Percentiles rank a stretch among this genome's conserved stretches.
phyloP scores from a whole-genome alignment of 2,113 vertebrate genomes.

The Orcinus orca region DNA sequence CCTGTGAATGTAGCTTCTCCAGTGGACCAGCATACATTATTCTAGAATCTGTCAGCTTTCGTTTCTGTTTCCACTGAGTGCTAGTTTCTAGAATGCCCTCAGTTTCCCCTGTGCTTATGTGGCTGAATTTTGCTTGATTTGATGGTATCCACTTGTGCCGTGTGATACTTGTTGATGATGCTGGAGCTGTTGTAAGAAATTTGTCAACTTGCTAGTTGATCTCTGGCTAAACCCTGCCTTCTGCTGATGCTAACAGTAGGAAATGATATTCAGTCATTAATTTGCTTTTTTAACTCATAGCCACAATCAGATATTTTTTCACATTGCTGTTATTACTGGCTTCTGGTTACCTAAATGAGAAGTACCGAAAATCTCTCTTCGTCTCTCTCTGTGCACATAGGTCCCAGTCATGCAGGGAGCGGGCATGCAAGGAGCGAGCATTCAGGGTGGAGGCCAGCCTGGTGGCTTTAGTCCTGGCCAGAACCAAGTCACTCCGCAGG shows the following conservation, averaged over 20 bases:
- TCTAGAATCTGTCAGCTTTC: constrained; percentile 26
- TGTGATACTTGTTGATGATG: neutral
- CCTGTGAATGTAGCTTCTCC: constrained; percentile 28
- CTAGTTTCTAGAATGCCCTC: constrained; percentile 23
- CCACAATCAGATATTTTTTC: neutral
- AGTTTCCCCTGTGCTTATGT: constrained; percentile 24
- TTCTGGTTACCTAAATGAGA: neutral
- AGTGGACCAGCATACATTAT: neutral
- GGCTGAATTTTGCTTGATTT: constrained; percentile 47
- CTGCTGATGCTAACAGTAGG: constrained; percentile 32
- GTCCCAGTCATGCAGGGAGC: constrained; percentile 84
- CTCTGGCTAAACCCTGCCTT: constrained; percentile 42
- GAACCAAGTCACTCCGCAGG: constrained; percentile 94
- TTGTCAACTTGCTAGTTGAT: constrained; percentile 39
- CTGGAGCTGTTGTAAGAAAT: neutral
- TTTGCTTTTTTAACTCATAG: neutral
- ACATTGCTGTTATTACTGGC: neutral
- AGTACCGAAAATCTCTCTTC: neutral
- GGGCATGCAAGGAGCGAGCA: constrained; percentile 85
- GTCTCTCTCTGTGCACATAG: constrained; percentile 60
- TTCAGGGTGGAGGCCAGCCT: constrained; percentile 87
- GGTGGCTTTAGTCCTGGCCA: constrained; percentile 96
- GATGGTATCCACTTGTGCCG: neutral
- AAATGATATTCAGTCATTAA: constrained; percentile 32
- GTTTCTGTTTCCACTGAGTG: constrained; percentile 41